Evolutionary conservation across 2,797 vertebrate genomes (phyloP), one percentile per base, ranked within the genome.

Genomic region (Hoplostethus atlanticus): DNA sequence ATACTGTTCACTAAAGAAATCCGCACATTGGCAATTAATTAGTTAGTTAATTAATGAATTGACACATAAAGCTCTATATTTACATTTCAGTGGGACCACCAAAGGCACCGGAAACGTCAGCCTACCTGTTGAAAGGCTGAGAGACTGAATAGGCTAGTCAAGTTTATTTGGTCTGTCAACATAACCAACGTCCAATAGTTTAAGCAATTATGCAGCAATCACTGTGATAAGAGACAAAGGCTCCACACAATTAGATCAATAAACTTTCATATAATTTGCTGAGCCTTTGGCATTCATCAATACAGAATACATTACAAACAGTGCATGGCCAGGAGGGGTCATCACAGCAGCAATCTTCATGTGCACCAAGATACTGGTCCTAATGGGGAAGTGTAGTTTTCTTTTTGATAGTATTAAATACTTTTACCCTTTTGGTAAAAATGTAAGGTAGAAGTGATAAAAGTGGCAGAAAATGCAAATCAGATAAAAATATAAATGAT

Each of bases 41-140:
- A 87, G 71, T 28, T 28, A 28, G 28, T 28, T 28, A 77, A 83
- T 89, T 83, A 83, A 83, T 87, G 84, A 87, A 73, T 62, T 38
- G 62, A 64, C 65, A 61, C 31, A 72, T 69, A 63, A 28, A 63
- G 6, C 47, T 30, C 48, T 71, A 44, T 6, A 28, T 74, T 68
- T 54, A 55, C 64, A 66, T 66, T 55, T 42, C 61, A 76, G 78
- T 54, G 47, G 46, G 61, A 53, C 59, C 25, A 13, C 31, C n/a
- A 53, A 46, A 79, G 48, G 28, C 13, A 16, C 34, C 6, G 34
- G n/a, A 60, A 67, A 5, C 31, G 21, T 17, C 7, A 4, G 55
- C 15, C 64, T 63, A 59, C 12, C 46, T 73, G 67, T 53, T 72
- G 59, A 68, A 65, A 71, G 38, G 53, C 40, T 73, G 44, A 61